Evolutionary conservation across 2,888 invertebrate species (phyloP), one percentile per base, ranked within the genome.

Genomic region (Listrodromus nycthemerus): DNA sequence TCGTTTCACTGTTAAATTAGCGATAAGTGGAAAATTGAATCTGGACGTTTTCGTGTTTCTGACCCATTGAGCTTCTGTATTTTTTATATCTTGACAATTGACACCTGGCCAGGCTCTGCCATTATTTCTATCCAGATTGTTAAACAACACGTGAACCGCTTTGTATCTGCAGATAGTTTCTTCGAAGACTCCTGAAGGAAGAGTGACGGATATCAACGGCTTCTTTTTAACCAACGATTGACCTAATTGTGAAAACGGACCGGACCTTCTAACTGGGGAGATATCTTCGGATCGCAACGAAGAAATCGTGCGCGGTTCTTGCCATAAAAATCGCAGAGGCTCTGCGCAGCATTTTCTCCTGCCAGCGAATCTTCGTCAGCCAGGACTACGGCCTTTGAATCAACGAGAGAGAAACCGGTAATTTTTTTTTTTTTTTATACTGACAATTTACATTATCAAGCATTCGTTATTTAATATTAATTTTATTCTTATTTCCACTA

Each of bases 231-330:
- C 13, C 16, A 37, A 58, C n/a, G 13, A 21, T 65, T 41, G 37
- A 33, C 41, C 24, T 65, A 7, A 16, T 67, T 21, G 48, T 1
- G 2, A 45, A 30, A 37, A 58, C 19, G 1, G 21, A 52, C 24
- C 70, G 13, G 52, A 93, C 94, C 92, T 92, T 93, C 92, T 80
- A 93, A 89, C 27, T 93, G 92, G 37, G 91, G 91, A n/a, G 89
- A 87, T 75, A 91, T 92, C 0, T 90, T 91, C 19, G 92, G 87
- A 81, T 93, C 92, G 82, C 93, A 93, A 0, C 87, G 88, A 67
- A 92, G 87, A 84, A 92, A 94, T 10, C 89, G 83, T 0, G 92
- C 92, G 24, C 91, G 90, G 41, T 90, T 90, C 66, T 89, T 91
- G 0, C 94, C 93, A 83, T 92, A 91, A 61, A 90, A 89, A n/a